These are phyloP conservation scores for Synergus laeviventris DNA, from an alignment of 2,888 invertebrate genomes.

Conservation along the genomic window DNA sequence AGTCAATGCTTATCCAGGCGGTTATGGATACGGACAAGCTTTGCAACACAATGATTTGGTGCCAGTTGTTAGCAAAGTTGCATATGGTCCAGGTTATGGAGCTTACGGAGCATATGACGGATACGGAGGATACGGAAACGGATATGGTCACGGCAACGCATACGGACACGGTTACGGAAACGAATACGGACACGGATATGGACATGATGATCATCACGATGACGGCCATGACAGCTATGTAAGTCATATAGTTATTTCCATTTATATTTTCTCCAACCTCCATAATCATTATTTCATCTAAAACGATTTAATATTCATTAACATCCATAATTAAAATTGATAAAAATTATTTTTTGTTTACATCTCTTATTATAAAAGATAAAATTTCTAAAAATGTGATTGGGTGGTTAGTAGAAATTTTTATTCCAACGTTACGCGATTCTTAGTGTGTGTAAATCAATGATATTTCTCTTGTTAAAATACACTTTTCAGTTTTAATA, in stretches of 20 bases:
- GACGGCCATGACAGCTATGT: constrained; percentile 61
- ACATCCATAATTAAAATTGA: no score
- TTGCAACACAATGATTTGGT: constrained; percentile 49
- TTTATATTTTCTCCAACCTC: no score
- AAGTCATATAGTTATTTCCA: constrained; percentile 47
- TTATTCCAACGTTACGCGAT: no score
- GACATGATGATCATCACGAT: constrained; percentile 50
- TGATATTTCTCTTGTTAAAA: no score
- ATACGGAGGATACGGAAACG: constrained; percentile 5
- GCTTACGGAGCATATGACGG: constrained; percentile 49
- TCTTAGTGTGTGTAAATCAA: no score
- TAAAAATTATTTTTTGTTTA: no score
- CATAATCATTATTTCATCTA: no score
- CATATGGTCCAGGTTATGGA: constrained; percentile 51
- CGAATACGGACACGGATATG: constrained; percentile 46
- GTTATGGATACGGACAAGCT: constrained; percentile 47
- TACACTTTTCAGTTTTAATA: no score
- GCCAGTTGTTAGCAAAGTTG: constrained; percentile 56
- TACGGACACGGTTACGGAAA: constrained; percentile 33
- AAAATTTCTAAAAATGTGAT: no score
- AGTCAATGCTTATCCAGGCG: constrained; percentile 45
- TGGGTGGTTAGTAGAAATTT: no score
- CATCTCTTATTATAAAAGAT: no score
- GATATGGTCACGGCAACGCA: constrained; percentile 1
- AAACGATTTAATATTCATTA: no score